Evolutionary conservation across 1,140 invertebrate species (phyloP).

Genomic region (Agraylea sexmaculata): DNA sequence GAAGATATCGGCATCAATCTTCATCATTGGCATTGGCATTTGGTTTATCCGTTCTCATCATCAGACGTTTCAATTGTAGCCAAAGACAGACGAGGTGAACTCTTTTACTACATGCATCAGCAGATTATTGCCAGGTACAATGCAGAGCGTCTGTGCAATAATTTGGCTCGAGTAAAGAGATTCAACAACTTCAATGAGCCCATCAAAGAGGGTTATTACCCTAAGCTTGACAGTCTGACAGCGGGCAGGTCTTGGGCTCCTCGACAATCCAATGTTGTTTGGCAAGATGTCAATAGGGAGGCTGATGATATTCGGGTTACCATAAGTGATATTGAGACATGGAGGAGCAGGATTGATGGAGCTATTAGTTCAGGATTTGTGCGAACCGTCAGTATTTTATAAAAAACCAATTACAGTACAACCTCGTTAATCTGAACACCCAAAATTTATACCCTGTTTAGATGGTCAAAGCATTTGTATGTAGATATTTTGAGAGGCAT

Average conservation of each 20-base stretch:
- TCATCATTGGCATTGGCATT: conserved; percentile 66
- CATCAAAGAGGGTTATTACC: conserved; percentile 45
- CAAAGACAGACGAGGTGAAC: conserved; percentile 56
- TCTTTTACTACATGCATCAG: conserved; percentile 65
- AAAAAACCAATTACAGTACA: too few species aligned
- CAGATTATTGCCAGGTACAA: conserved; percentile 52
- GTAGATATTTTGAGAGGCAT: too few species aligned
- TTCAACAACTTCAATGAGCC: conserved; percentile 41
- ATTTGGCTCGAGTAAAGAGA: conserved; percentile 36
- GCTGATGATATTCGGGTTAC: conserved; percentile 46
- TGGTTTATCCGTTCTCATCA: conserved; percentile 48
- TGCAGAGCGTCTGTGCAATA: conserved; percentile 44
- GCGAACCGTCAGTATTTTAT: conserved; percentile 13
- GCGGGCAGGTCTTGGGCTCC: conserved; percentile 51
- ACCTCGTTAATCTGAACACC: conserved; percentile 25
- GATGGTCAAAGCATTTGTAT: too few species aligned
- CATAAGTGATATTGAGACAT: conserved; percentile 50
- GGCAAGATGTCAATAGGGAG: conserved; percentile 46
- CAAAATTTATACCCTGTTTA: too few species aligned
- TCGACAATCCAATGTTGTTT: conserved; percentile 38
- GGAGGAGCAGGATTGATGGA: conserved; percentile 54
- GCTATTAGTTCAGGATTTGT: conserved; percentile 55
- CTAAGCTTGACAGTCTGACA: conserved; percentile 45
- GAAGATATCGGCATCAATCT: conserved; percentile 53
- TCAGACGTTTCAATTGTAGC: conserved; percentile 34